A percentile compares a stretch with the other conserved stretches of the same genome.
Evolutionary conservation across 2,113 vertebrate species (phyloP).

Genomic region (Spea bombifrons): DNA sequence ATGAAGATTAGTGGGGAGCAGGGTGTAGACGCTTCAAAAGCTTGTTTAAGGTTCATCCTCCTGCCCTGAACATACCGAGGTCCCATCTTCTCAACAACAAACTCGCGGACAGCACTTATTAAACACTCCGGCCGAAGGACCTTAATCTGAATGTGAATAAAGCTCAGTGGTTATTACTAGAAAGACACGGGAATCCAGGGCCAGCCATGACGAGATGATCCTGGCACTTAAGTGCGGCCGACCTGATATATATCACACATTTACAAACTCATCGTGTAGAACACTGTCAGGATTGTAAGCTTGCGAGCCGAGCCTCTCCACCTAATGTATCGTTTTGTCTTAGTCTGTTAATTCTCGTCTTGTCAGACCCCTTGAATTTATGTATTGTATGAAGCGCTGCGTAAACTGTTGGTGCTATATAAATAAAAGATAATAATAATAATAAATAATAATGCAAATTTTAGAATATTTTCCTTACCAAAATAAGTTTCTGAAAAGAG

Average conservation of each 20-base stretch:
- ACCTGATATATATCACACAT: no score
- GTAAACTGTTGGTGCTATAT: not conserved
- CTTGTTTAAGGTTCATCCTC: conserved; percentile 51
- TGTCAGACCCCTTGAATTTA: no score
- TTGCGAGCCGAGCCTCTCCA: no score
- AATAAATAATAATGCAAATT: not conserved
- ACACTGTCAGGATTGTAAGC: no score
- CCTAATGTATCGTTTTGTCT: no score
- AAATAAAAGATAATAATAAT: not conserved
- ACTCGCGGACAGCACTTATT: conserved; percentile 51
- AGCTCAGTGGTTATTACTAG: not conserved
- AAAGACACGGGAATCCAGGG: no score
- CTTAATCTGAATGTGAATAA: conserved; percentile 57
- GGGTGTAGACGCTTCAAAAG: conserved; percentile 49
- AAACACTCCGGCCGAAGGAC: conserved; percentile 59
- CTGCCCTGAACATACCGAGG: conserved; percentile 49
- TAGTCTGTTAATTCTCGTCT: no score
- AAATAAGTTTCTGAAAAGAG: conserved; percentile 64
- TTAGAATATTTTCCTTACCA: conserved; percentile 55
- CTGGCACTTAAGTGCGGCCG: no score
- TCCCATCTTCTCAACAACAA: conserved; percentile 61
- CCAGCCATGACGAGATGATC: no score
- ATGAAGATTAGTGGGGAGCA: conserved; percentile 55
- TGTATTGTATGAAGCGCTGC: no score
- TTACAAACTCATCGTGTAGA: no score